Evolutionary conservation across 1,140 invertebrate species (phyloP), one percentile per base, ranked within the genome.

Genomic region (Drosophila ohnishii): DNA sequence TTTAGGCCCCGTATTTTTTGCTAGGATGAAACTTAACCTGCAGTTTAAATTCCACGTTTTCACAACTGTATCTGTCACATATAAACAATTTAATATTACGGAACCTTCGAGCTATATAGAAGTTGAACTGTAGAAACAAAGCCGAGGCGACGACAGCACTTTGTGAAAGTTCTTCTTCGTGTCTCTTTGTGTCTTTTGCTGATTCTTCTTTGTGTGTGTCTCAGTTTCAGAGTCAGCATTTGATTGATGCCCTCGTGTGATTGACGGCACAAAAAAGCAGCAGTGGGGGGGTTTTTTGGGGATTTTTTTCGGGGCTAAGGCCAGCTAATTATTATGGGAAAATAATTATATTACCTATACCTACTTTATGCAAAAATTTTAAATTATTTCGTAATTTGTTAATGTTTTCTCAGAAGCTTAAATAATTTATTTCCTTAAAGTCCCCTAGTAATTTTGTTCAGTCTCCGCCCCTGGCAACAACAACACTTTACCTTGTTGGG

Each of bases 211-310:
- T 53, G 81, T 76, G 56, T 14, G 10, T 3, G 61, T 40, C 63
- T 79, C 57, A 67, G 78, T 66, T 51, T 78, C 47, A 67, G 65
- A 64, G 64, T 71, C 64, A 63, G 42, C 63, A 55, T 77, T 84
- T 84, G 81, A 84, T 84, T 84, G 81, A 84, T 84, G 78, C 62
- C 42, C 75, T 80, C 45, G 34, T 45, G 62, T 75, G 69, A 81
- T 85, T 86, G 81, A 78, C 81, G 65, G 50, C 64, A 56, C 7
- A 62, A 75, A 42, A 78, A 67, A 50, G 14, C 8, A 50, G 13
- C 13, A 35, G 16, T 53, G 34, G 13, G 32, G 32, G 34, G 51
- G 13, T 22, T 53, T 35, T 19, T 25, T 5, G 19, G 11, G 2
- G 10, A 25, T 51, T 51, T 53, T 37, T 51, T 53, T 37, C 4